A percentile compares a stretch with the other conserved stretches of the same genome.
Conservation (phyloP, 2,888 invertebrate genomes). For the Cantharis rufa region DNA sequence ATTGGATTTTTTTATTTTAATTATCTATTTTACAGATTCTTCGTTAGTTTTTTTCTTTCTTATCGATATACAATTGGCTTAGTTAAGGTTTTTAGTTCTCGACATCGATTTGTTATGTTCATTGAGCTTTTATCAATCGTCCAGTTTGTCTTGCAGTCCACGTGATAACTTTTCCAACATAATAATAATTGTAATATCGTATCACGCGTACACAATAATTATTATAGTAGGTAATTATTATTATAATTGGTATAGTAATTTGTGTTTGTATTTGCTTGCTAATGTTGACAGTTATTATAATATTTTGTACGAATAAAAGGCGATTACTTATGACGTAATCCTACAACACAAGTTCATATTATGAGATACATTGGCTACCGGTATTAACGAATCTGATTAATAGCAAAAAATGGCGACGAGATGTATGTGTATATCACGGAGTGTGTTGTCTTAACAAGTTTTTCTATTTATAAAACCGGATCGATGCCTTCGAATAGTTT, state of each 20-base stretch:
- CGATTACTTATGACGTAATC: not conserved
- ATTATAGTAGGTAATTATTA: too few species aligned
- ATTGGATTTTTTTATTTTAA: too few species aligned
- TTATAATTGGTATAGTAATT: too few species aligned
- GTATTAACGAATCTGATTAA: not conserved
- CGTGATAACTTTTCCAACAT: not conserved
- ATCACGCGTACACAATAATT: not conserved
- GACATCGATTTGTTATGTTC: not conserved
- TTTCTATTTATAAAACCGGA: conserved; percentile 22
- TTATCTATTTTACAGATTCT: not conserved
- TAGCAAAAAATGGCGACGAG: not conserved
- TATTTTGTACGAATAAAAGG: not conserved
- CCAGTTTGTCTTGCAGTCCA: not conserved
- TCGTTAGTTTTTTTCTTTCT: not conserved
- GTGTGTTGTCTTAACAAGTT: conserved; percentile 9
- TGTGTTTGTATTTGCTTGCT: not conserved
- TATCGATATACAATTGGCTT: not conserved
- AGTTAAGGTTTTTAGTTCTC: not conserved
- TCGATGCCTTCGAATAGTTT: conserved; percentile 10
- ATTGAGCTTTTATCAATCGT: not conserved
- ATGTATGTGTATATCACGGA: not conserved
- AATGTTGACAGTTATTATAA: not conserved
- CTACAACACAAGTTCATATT: not conserved
- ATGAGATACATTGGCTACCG: not conserved
- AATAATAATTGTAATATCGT: not conserved